phyloP scores from a whole-genome alignment of 2,888 invertebrate species.

The Stenchaetothrips biformis region DNA sequence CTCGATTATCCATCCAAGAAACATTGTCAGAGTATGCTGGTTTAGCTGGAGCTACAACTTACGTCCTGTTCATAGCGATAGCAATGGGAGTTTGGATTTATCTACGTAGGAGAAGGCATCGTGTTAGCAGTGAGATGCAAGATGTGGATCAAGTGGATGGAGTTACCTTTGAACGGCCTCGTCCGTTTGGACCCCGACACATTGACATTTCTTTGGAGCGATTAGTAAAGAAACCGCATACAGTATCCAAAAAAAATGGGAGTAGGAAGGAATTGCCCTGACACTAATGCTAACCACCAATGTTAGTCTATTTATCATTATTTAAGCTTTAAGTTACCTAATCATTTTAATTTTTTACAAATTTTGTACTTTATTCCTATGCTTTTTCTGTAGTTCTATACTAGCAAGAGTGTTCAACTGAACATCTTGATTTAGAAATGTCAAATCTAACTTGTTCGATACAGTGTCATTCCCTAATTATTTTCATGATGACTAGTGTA shows the following conservation, averaged over 20 bases:
- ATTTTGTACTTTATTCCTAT: background rate
- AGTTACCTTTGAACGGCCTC: background rate
- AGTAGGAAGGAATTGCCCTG: background rate
- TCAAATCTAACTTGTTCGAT: too few relatives aligned
- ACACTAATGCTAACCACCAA: background rate
- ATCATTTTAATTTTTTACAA: background rate
- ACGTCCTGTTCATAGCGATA: background rate
- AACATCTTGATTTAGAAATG: too few relatives aligned
- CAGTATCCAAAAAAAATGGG: background rate
- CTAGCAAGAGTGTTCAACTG: too few relatives aligned
- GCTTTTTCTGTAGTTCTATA: background rate
- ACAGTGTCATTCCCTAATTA: too few relatives aligned
- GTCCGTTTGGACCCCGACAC: background rate
- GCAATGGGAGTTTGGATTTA: background rate
- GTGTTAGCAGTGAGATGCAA: background rate
- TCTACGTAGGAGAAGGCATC: conserved; percentile 3
- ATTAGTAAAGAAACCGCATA: background rate
- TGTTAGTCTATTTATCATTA: background rate
- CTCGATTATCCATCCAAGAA: background rate
- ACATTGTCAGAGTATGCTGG: conserved; percentile 8
- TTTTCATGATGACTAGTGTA: too few relatives aligned
- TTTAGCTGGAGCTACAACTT: background rate
- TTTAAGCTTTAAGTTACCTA: background rate
- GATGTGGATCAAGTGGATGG: conserved; percentile 19
- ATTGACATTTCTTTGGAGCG: background rate